Conservation (phyloP, 2,113 vertebrate genomes). For the Prolemur simus region DNA sequence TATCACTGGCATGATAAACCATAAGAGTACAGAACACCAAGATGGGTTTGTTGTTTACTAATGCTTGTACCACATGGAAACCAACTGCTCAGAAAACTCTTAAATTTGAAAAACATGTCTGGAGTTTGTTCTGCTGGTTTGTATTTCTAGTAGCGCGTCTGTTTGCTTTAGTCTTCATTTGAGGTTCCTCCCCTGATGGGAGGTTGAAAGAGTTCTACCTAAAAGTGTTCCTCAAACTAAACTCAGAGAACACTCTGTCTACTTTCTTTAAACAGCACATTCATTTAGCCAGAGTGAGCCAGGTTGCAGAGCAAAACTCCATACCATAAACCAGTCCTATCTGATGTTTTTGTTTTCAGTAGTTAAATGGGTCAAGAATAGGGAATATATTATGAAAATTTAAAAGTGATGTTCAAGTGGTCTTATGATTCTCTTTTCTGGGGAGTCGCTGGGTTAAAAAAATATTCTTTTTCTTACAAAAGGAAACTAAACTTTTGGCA, state of each 20-base stretch:
- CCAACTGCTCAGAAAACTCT: slow-evolving; percentile 43
- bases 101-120: slow-evolving; percentile 38
- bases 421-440: slow-evolving; percentile 24
- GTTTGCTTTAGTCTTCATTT: slow-evolving; percentile 37
- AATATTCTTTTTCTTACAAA: neutral
- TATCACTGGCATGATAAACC: neutral
- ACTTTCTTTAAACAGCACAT: neutral
- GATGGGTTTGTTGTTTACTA: slow-evolving; percentile 24
- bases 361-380: slow-evolving; percentile 39
- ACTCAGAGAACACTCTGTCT: neutral
- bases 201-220: slow-evolving; percentile 30
- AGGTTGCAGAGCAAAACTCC: neutral
- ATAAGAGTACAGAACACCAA: neutral
- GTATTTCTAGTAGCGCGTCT: slow-evolving; percentile 44
- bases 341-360: slow-evolving; percentile 13
- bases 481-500: slow-evolving; percentile 38
- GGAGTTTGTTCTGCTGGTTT: slow-evolving; percentile 22
- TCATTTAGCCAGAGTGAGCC: neutral
- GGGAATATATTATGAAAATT: slow-evolving; percentile 40
- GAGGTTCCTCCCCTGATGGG: neutral
- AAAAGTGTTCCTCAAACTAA: slow-evolving; percentile 13
- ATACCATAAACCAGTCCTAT: neutral
- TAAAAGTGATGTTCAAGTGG: slow-evolving; percentile 18
- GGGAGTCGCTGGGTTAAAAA: neutral
- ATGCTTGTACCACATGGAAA: neutral